A percentile compares a stretch with the other conserved stretches of the same genome.
These are phyloP conservation scores for Acanthis flammea DNA, from an alignment of 2,797 vertebrate species.

Conservation along the genomic window DNA sequence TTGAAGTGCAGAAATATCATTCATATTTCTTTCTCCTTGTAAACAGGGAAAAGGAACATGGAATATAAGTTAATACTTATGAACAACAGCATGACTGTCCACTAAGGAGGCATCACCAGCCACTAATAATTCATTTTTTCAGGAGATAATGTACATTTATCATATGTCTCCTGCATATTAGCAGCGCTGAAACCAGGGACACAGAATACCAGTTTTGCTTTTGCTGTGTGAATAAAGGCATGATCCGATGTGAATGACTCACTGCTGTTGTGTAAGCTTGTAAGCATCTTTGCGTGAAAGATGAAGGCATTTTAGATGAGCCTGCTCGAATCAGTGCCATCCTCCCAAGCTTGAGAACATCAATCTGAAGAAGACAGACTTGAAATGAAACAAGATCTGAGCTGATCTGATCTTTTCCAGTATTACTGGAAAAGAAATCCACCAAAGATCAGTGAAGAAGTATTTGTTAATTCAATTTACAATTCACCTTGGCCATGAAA, in stretches of 20 bases:
- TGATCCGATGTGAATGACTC: neutral
- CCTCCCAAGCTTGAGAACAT: neutral
- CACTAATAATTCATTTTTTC: neutral
- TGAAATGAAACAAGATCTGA: neutral
- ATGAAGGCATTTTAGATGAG: neutral
- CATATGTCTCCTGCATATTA: neutral
- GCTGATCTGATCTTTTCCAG: neutral
- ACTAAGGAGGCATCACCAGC: neutral
- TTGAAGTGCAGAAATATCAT: neutral
- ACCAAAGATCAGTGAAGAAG: neutral
- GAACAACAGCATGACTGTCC: neutral
- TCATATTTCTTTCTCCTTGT: neutral
- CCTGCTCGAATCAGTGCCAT: neutral
- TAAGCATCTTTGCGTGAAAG: neutral
- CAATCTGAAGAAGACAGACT: neutral
- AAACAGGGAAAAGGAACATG: neutral
- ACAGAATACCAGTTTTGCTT: neutral
- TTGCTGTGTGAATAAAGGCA: neutral
- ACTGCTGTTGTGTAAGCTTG: neutral
- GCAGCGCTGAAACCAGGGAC: neutral
- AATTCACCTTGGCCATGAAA: neutral
- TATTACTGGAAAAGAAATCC: neutral
- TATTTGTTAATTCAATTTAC: neutral
- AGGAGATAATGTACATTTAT: neutral
- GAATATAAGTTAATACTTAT: neutral